These are phyloP conservation scores for Empis livida DNA, from an alignment of 2,888 invertebrate genomes.

Conservation along the genomic window DNA sequence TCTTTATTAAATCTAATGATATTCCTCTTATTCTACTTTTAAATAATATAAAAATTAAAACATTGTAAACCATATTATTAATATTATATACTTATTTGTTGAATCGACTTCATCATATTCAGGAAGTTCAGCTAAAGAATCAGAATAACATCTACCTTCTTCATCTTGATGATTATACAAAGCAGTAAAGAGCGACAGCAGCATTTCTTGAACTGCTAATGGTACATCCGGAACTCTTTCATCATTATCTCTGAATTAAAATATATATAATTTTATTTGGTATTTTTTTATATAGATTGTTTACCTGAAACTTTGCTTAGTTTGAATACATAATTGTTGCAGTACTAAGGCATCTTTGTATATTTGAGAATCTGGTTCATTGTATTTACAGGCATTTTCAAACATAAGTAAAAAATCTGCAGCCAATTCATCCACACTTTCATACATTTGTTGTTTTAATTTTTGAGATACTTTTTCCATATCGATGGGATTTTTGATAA, in stretches of 20 bases:
- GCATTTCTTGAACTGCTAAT: conserved; percentile 78
- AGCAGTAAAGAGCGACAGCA: conserved; percentile 81
- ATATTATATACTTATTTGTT: conserved; percentile 39
- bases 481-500: conserved; percentile 93
- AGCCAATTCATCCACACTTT: conserved; percentile 72
- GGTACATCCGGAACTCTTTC: conserved; percentile 82
- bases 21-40: conserved; percentile 58
- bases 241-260: conserved; percentile 48
- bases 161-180: conserved; percentile 95
- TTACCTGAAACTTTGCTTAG: conserved; percentile 71
- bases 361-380: conserved; percentile 94
- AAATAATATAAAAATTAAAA: background rate
- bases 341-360: conserved; percentile 92
- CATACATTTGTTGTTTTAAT: conserved; percentile 62
- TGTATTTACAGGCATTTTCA: conserved; percentile 93
- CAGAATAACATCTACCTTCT: conserved; percentile 91
- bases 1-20: conserved; percentile 85
- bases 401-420: conserved; percentile 87
- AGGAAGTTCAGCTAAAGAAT: conserved; percentile 86
- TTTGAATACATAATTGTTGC: conserved; percentile 83
- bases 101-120: conserved; percentile 70
- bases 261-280: too few species aligned
- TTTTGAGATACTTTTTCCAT: conserved; percentile 88
- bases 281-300: background rate
- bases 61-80: background rate